Evolutionary conservation across 2,888 invertebrate species (phyloP), one percentile per base, ranked within the genome.

Genomic region (Dryobotodes eremita): DNA sequence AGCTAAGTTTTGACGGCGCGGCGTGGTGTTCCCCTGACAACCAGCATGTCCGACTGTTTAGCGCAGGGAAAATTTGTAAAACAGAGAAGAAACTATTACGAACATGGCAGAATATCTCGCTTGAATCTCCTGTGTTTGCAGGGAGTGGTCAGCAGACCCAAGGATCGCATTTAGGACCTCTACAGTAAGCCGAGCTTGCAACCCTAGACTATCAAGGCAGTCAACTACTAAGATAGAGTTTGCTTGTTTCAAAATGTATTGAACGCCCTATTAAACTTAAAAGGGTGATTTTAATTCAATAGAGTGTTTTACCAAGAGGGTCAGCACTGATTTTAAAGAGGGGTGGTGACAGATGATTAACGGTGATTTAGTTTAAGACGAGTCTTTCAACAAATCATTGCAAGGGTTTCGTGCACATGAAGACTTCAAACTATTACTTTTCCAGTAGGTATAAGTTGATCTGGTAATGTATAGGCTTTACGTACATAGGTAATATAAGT

Each of bases 281-380:
- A 88, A 87, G 89, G 87, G 91, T 90, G 91, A 77, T 85, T 86
- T 83, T 86, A 89, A 91, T 92, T 90, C 86, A 88, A 90, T 90
- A 89, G 86, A 90, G 89, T 89, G 88, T 77, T 84, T 79, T 72
- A 69, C 50, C 55, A 66, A 79, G 80, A 85, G 88, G 88, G 86
- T 81, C 75, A 71, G 42, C 42, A 65, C 59, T 74, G 73, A 70
- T 86, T 88, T 76, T 68, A 79, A 82, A 79, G 64, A 73, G 75
- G 88, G n/a, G 46, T 79, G 69, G 26, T 77, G 80, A 88, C 81
- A 79, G 80, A 75, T 80, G 65, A 53, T 68, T 42, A 62, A 65
- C 79, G 79, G 42, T 46, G 59, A 72, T 83, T 86, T 71, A 55
- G 23, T 78, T 71, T 83, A 65, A 69, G 70, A 78, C 1, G n/a